Percentiles rank a stretch among this genome's conserved stretches.
phyloP scores from a whole-genome alignment of 2,113 vertebrate species.

The Kryptolebias marmoratus region DNA sequence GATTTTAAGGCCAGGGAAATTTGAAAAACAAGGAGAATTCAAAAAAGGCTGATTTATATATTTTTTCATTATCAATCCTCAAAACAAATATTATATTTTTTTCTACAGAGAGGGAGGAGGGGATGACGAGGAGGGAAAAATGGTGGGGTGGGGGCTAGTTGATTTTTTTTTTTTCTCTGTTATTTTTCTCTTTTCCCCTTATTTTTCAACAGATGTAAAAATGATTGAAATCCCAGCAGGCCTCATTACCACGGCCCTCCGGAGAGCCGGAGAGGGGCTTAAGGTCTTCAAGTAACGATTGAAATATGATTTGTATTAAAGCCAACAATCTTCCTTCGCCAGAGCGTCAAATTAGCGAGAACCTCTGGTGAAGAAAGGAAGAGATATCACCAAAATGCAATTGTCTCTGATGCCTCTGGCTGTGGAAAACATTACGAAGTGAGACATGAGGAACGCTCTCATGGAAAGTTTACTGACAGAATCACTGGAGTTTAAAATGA shows the following conservation, averaged over 20 bases:
- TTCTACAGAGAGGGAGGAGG: slow-evolving; percentile 4
- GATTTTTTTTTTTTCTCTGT: slow-evolving; percentile 68
- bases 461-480: slow-evolving; percentile 23
- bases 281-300: slow-evolving; percentile 87
- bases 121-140: not conserved
- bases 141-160: slow-evolving; percentile 21
- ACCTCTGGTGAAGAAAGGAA: slow-evolving; percentile 71
- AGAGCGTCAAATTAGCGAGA: slow-evolving; percentile 79
- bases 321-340: slow-evolving; percentile 81
- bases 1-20: slow-evolving; percentile 75
- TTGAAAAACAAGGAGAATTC: slow-evolving; percentile 64
- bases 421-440: slow-evolving; percentile 38
- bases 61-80: slow-evolving; percentile 78
- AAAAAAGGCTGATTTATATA: slow-evolving; percentile 41
- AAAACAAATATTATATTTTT: slow-evolving; percentile 75
- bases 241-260: slow-evolving; percentile 82
- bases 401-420: slow-evolving; percentile 70
- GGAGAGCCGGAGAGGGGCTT: slow-evolving; percentile 72
- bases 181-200: slow-evolving; percentile 69
- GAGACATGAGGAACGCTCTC: slow-evolving; percentile 31
- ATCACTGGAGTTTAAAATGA: not conserved
- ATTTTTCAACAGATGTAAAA: slow-evolving; percentile 85
- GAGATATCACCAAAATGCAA: slow-evolving; percentile 66
- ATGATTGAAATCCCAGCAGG: slow-evolving; percentile 85
- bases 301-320: slow-evolving; percentile 89